These are phyloP conservation scores for Nephrotoma flavescens DNA, from an alignment of 2,888 invertebrate genomes.

Conservation along the genomic window DNA sequence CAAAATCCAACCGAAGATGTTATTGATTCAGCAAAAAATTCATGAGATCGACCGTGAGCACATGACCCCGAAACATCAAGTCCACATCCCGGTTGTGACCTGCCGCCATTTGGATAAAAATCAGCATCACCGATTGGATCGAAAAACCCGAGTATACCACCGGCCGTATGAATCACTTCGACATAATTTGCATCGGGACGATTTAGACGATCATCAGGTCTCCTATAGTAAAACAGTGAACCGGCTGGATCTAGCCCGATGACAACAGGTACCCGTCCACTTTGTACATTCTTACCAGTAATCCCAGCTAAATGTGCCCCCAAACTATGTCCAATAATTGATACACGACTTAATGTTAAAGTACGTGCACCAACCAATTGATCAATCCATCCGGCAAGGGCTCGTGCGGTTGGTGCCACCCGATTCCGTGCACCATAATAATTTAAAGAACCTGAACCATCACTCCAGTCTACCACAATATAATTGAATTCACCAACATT, in stretches of 20 bases:
- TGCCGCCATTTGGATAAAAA: slow-evolving; percentile 30
- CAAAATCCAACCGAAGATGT: slow-evolving; percentile 9
- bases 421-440: slow-evolving; percentile 38
- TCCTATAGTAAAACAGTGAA: neutral
- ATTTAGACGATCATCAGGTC: neutral
- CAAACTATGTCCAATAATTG: slow-evolving; percentile 41
- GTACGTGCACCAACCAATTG: slow-evolving; percentile 11
- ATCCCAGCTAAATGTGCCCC: slow-evolving; percentile 42
- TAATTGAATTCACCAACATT: slow-evolving; percentile 38
- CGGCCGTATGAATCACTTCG: slow-evolving; percentile 13
- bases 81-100: slow-evolving; percentile 27
- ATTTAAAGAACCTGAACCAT: slow-evolving; percentile 38
- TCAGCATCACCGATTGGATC: slow-evolving; percentile 26
- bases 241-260: neutral
- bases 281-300: slow-evolving; percentile 37
- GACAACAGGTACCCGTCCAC: slow-evolving; percentile 26
- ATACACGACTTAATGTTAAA: slow-evolving; percentile 33
- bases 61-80: slow-evolving; percentile 14
- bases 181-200: neutral
- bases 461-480: slow-evolving; percentile 45
- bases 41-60: slow-evolving; percentile 24
- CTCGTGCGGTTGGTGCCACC: slow-evolving; percentile 19
- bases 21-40: slow-evolving; percentile 27
- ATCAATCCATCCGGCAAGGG: neutral
- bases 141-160: slow-evolving; percentile 22